phyloP scores from a whole-genome alignment of 2,113 vertebrate genomes.

The Montifringilla adamsi region DNA sequence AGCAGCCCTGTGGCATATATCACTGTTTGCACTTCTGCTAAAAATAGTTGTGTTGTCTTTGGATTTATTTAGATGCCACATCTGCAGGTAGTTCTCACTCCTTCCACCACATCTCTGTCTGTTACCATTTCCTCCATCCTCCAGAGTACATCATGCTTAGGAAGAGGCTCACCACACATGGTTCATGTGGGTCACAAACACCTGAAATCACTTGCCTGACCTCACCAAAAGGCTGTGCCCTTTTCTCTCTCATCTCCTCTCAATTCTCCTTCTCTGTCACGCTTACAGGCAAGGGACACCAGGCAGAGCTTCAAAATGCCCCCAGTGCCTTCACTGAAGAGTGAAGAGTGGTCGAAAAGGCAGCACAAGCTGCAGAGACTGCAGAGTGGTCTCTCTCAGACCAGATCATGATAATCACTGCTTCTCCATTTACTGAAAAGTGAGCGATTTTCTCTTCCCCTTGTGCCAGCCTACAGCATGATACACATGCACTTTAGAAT shows the following conservation, averaged over 20 bases:
- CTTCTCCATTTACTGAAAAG: background rate
- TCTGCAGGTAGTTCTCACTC: slow-evolving; percentile 57
- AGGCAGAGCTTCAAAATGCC: background rate
- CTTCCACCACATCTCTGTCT: background rate
- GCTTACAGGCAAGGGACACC: background rate
- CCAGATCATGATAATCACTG: background rate
- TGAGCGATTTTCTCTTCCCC: background rate
- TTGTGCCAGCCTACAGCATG: accelerated
- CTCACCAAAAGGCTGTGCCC: background rate
- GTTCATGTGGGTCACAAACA: background rate
- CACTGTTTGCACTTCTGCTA: slow-evolving; percentile 70
- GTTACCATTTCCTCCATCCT: background rate
- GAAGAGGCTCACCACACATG: background rate
- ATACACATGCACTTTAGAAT: background rate
- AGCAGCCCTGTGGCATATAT: slow-evolving; percentile 60
- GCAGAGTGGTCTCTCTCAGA: background rate
- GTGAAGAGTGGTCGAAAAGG: background rate
- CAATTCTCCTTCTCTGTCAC: background rate
- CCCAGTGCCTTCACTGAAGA: background rate
- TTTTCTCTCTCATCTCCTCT: background rate
- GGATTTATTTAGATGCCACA: slow-evolving; percentile 43
- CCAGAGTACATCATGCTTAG: background rate
- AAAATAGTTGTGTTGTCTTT: slow-evolving; percentile 65
- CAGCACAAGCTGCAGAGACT: background rate
- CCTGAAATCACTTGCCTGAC: background rate